Base-by-base conservation (phyloP, 2,888 invertebrate genomes). In the Nematopogon swammerdamellus region DNA sequence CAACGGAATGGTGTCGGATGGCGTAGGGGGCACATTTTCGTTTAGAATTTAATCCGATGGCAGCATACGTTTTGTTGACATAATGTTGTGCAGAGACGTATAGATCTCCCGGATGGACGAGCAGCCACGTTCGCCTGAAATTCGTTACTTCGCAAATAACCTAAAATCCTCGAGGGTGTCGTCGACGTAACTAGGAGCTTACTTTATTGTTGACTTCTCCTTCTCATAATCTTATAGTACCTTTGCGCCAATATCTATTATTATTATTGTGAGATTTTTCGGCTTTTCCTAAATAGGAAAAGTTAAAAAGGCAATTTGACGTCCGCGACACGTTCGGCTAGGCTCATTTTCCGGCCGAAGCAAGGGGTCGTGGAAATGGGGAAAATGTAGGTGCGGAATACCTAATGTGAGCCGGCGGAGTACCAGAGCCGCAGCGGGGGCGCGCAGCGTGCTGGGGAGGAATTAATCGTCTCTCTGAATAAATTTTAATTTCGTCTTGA, bases 251-350 rank as follows among this genome's bases (percentile, higher is more conserved):
- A 51, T 52, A 61, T 60, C 60, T 60, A 63, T 65, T 62, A 75
- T 76, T 74, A 73, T 76, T 72, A 76, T 74, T 72, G 73, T 68
- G 67, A 67, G 70, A 70, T 71, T 36, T 71, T 64, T 60, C 65
- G 63, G 68, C 66, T 70, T 70, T 65, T 70, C 70, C 71, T 70
- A 75, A 79, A 79, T 75, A 74, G 75, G 75, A 75, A 75, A 79
- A 80, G 76, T 80, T 80, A 80, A 80, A 75, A 68, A 73, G 77
- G 73, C 71, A 65, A 75, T 80, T 80, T 72, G 67, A 66, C 59
- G 63, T 60, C 60, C 61, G 59, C 61, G 65, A 73, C 80, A 80
- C 81, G 74, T 54, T 79, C 63, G 67, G 55, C 54, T 47, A 51
- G 54, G 51, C 55, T 50, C 54, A 51, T 51, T 46, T 54, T 53